phyloP scores from a whole-genome alignment of 2,797 vertebrate species.

The Odontamblyopus rebecca region DNA sequence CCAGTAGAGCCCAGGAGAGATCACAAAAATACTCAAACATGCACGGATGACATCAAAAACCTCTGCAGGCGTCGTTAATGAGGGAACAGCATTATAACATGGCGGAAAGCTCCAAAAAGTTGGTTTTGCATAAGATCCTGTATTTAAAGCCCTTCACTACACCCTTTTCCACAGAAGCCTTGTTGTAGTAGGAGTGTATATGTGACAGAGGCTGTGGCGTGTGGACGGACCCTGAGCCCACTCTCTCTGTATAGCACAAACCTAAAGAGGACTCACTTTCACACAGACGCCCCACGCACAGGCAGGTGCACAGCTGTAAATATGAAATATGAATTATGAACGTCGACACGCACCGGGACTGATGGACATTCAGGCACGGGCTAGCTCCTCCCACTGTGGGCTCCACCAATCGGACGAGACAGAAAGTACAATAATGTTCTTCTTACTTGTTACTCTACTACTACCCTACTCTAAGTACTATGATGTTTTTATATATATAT shows the following conservation, averaged over 20 bases:
- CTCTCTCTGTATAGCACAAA: slow-evolving; percentile 55
- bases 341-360: not conserved
- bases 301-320: slow-evolving; percentile 41
- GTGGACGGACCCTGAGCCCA: not conserved
- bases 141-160: too few relatives aligned
- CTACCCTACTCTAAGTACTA: slow-evolving; percentile 79
- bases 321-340: slow-evolving; percentile 35
- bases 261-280: slow-evolving; percentile 57
- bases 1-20: too few relatives aligned
- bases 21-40: too few relatives aligned
- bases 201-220: too few relatives aligned
- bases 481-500: slow-evolving; percentile 61
- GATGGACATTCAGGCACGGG: slow-evolving; percentile 46
- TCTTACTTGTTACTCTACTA: slow-evolving; percentile 83
- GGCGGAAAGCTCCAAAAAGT: too few relatives aligned
- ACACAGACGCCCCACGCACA: slow-evolving; percentile 50
- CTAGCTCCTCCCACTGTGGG: slow-evolving; percentile 57
- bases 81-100: too few relatives aligned
- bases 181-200: too few relatives aligned
- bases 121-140: too few relatives aligned
- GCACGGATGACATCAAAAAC: too few relatives aligned
- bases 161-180: too few relatives aligned
- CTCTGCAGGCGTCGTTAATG: too few relatives aligned
- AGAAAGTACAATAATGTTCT: slow-evolving; percentile 81
- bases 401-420: slow-evolving; percentile 61